Conservation (phyloP, 2,113 vertebrate species). For the Atractosteus spatula region DNA sequence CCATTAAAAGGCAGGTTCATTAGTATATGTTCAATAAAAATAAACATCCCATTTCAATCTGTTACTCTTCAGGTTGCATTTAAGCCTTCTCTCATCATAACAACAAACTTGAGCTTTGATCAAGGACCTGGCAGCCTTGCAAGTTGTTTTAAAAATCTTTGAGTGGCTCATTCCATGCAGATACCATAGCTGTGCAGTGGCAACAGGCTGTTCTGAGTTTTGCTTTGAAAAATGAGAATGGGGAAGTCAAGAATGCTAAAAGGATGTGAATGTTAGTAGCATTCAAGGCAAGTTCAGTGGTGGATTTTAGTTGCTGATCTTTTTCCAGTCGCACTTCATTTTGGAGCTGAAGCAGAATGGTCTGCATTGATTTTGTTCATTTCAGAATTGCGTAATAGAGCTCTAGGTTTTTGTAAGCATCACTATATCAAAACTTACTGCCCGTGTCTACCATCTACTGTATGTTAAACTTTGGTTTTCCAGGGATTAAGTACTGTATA, state of each 20-base stretch:
- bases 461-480: no score
- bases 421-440: no score
- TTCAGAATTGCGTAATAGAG: no score
- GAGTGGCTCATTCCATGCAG: slow-evolving; percentile 39
- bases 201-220: slow-evolving; percentile 27
- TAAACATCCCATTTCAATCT: slow-evolving; percentile 30
- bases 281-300: no score
- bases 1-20: slow-evolving; percentile 23
- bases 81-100: slow-evolving; percentile 21
- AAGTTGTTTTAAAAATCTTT: slow-evolving; percentile 39
- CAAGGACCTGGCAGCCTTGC: slow-evolving; percentile 37
- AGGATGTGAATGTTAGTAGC: neutral
- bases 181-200: slow-evolving; percentile 2
- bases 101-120: slow-evolving; percentile 37
- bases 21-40: slow-evolving; percentile 33
- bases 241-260: slow-evolving; percentile 25
- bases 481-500: no score
- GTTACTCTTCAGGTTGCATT: slow-evolving; percentile 5
- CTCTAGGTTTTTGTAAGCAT: no score
- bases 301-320: no score
- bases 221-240: neutral
- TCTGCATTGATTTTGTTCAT: no score
- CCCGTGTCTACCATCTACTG: no score
- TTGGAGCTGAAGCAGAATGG: no score
- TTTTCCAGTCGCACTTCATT: no score